Evolutionary conservation across 2,113 vertebrate species (phyloP).

Genomic region (Gopherus evgoodei): DNA sequence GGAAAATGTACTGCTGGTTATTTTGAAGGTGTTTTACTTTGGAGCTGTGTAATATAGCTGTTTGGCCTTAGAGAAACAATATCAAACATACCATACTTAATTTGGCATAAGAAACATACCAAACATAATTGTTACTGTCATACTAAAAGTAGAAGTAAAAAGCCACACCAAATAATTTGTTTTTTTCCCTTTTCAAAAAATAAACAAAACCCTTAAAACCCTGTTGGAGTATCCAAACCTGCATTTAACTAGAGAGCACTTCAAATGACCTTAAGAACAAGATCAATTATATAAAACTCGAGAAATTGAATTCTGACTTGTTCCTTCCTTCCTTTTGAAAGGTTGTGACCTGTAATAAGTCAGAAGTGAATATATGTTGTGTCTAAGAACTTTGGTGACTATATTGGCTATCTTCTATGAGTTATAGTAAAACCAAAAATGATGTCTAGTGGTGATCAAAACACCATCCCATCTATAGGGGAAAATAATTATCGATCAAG

Average conservation of each 20-base stretch:
- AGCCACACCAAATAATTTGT: neutral
- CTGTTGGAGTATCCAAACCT: neutral
- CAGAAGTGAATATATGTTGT: neutral
- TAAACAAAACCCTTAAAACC: neutral
- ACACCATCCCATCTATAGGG: neutral
- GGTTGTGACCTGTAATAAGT: neutral
- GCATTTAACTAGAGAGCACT: neutral
- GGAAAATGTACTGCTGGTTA: constrained; percentile 28
- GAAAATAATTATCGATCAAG: constrained; percentile 3
- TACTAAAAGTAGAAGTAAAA: neutral
- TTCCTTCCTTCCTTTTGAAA: neutral
- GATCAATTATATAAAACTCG: neutral
- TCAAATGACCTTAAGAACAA: neutral
- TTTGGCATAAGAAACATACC: neutral
- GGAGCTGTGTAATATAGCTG: neutral
- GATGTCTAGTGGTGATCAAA: neutral
- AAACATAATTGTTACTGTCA: neutral
- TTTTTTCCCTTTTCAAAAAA: neutral
- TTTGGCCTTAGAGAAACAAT: neutral
- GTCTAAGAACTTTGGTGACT: neutral
- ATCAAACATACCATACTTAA: neutral
- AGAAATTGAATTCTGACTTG: neutral
- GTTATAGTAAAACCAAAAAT: constrained; percentile 13
- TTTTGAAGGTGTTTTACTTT: constrained; percentile 44
- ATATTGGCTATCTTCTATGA: neutral